A percentile compares a stretch with the other conserved stretches of the same genome.
Evolutionary conservation across 2,113 vertebrate species (phyloP).

Genomic region (Sardina pilchardus): DNA sequence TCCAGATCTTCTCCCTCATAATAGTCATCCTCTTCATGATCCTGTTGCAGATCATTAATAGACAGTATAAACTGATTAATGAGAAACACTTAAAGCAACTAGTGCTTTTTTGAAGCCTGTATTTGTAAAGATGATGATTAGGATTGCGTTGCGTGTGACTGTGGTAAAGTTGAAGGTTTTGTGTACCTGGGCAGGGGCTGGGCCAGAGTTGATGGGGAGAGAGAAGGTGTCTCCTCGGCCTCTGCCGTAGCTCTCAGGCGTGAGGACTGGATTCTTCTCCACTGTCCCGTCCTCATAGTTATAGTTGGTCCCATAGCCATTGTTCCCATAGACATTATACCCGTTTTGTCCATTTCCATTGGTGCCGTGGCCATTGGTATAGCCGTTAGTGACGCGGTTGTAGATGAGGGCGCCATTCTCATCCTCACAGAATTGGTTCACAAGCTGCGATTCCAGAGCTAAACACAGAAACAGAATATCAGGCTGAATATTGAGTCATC

Average conservation of each 20-base stretch:
- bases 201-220: slow-evolving; percentile 65
- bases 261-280: slow-evolving; percentile 50
- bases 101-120: neutral
- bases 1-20: slow-evolving; percentile 72
- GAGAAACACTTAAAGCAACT: neutral
- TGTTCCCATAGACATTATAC: slow-evolving; percentile 33
- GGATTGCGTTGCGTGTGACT: neutral
- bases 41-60: slow-evolving; percentile 49
- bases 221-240: slow-evolving; percentile 61
- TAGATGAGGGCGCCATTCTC: slow-evolving; percentile 82
- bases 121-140: neutral
- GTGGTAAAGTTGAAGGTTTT: neutral
- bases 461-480: slow-evolving; percentile 24
- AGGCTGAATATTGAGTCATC: neutral
- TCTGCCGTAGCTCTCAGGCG: slow-evolving; percentile 38
- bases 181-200: slow-evolving; percentile 61
- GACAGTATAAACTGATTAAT: too few species aligned
- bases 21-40: slow-evolving; percentile 54
- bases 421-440: slow-evolving; percentile 89
- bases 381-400: slow-evolving; percentile 73
- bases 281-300: slow-evolving; percentile 45
- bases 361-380: slow-evolving; percentile 57
- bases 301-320: slow-evolving; percentile 39
- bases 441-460: slow-evolving; percentile 87
- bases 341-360: slow-evolving; percentile 46